Evolutionary conservation across 1,140 invertebrate species (phyloP), one percentile per base, ranked within the genome.

Genomic region (Sesamia nonagrioides): DNA sequence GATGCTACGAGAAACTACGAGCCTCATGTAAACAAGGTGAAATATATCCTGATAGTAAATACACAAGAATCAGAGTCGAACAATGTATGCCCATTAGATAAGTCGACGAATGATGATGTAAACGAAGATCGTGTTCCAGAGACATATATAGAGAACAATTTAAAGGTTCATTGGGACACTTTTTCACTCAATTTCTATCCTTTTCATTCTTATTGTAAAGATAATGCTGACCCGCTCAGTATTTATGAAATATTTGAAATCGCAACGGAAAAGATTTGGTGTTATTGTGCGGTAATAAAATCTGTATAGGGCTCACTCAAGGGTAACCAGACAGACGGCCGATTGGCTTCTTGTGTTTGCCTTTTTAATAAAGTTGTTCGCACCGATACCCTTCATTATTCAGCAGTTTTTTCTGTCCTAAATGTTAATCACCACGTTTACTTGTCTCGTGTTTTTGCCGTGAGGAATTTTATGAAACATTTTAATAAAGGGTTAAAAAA

Each of bases 341-440:
- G 83, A 85, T 88, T 82, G 81, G 81, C 80, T 80, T 82, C 81
- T 88, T 82, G 82, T 83, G 83, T 86, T 87, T 86, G 83, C 85
- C 85, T 88, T 89, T 87, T 87, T 86, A 89, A 91, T 89, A 89
- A 85, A 89, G 85, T 84, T 86, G 86, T 90, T 90, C 85, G 81
- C 84, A 87, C 86, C 84, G 86, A 89, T 86, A 84, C 83, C 87
- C 84, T 85, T 89, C 86, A 88, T 91, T 89, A 91, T 79, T 80
- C 80, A 84, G 84, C 83, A 82, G 48, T 81, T 84, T 88, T 89
- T 87, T 88, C 79, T 85, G 75, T 61, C 71, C 77, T 79, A 86
- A 88, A 84, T 86, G 84, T 88, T 88, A 91, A 92, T 89, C 86
- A 86, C 88, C 87, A 89, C 85, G 85, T 89, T 88, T 85, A 85